phyloP scores from a whole-genome alignment of 2,888 invertebrate species.

The Eristalinus sepulchralis region DNA sequence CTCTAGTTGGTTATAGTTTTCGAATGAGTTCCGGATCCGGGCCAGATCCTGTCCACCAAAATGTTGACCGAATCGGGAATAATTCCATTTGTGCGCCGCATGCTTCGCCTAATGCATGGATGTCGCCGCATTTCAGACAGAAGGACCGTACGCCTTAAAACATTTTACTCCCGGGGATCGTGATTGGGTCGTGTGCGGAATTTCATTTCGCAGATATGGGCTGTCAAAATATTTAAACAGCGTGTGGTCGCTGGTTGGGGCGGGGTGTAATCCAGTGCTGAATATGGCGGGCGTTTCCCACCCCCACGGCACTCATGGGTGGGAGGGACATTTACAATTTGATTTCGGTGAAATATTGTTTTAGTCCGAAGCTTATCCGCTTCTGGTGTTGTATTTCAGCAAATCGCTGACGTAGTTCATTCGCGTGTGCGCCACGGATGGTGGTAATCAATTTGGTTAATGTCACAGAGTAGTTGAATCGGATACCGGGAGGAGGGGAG shows the following conservation, averaged over 20 bases:
- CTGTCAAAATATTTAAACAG: constrained; percentile 49
- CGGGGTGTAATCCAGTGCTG: not conserved
- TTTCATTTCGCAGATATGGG: constrained; percentile 33
- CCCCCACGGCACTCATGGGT: no score
- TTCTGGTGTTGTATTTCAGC: not conserved
- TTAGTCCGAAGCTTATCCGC: constrained; percentile 2
- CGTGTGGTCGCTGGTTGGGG: not conserved
- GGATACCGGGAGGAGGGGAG: no score
- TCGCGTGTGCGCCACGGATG: not conserved
- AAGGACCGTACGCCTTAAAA: not conserved
- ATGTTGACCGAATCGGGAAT: constrained; percentile 25
- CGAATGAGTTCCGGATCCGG: not conserved
- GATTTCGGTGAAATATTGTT: constrained; percentile 13
- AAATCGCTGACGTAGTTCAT: not conserved
- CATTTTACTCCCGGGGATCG: constrained; percentile 1
- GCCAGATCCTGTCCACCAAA: not conserved
- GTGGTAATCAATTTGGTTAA: not conserved
- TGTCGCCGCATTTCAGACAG: constrained; percentile 12
- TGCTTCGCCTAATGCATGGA: constrained; percentile 4
- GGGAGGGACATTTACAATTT: not conserved
- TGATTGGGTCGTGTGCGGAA: constrained; percentile 29
- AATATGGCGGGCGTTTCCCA: not conserved
- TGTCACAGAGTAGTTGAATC: not conserved
- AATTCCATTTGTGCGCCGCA: constrained; percentile 28
- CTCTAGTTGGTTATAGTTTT: not conserved